phyloP scores from a whole-genome alignment of 1,140 invertebrate species.

The Lasioglossum baleicum region DNA sequence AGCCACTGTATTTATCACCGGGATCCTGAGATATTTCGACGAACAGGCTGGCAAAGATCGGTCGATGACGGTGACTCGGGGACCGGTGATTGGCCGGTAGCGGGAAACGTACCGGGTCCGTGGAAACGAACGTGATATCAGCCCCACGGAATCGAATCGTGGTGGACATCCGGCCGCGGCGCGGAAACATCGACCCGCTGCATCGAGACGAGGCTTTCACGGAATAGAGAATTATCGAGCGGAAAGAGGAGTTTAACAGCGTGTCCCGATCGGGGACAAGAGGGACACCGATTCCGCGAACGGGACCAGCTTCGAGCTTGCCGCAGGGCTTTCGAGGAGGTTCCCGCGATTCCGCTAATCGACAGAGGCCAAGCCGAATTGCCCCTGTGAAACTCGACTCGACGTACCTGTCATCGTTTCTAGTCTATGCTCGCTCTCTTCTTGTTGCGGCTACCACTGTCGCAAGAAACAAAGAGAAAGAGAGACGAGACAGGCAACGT shows the following conservation, averaged over 20 bases:
- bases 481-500: slow-evolving; percentile 8
- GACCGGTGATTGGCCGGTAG: no score
- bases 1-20: no score
- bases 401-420: no score
- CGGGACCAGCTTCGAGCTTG: slow-evolving; percentile 17
- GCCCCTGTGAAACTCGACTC: slow-evolving; percentile 58
- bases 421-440: background rate
- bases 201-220: slow-evolving; percentile 35
- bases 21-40: no score
- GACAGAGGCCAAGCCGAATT: slow-evolving; percentile 73
- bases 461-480: no score
- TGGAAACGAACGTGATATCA: no score
- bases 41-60: no score
- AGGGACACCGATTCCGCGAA: slow-evolving; percentile 45
- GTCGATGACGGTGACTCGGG: no score
- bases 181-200: background rate
- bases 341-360: slow-evolving; percentile 16
- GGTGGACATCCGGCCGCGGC: background rate
- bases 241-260: slow-evolving; percentile 23
- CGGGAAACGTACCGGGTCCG: no score
- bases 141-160: no score
- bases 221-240: slow-evolving; percentile 37
- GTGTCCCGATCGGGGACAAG: slow-evolving; percentile 1
- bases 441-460: no score
- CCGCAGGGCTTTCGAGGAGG: background rate